These are phyloP conservation scores for Odobenus rosmarus DNA, from an alignment of 2,113 vertebrate genomes.

Conservation along the genomic window DNA sequence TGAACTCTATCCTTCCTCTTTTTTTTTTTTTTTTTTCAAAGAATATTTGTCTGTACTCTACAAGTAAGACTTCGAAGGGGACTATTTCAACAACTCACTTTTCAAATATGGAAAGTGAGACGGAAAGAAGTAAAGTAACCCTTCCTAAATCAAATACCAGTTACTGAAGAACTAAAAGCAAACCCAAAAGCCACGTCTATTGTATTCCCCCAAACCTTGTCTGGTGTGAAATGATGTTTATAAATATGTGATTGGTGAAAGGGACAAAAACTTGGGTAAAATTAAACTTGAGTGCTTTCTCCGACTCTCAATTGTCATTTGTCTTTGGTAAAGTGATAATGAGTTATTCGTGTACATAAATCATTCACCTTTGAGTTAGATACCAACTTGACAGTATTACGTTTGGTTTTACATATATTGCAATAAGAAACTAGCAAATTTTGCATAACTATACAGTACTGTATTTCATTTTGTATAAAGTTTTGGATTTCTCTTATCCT, in stretches of 20 bases:
- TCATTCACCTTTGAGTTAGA: neutral
- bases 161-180: neutral
- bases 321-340: neutral
- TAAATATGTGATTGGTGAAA: neutral
- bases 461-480: neutral
- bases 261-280: neutral
- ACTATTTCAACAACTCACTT: neutral
- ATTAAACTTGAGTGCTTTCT: neutral
- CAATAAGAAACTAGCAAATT: constrained; percentile 8
- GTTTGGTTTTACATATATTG: neutral
- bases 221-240: neutral
- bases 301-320: neutral
- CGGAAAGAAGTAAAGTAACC: neutral
- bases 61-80: neutral
- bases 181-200: neutral
- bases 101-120: neutral
- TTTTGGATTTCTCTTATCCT: neutral
- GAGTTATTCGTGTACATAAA: neutral
- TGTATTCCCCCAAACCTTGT: neutral
- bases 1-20: neutral
- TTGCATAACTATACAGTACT: neutral
- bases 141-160: neutral
- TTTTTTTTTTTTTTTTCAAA: neutral
- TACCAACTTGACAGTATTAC: neutral
- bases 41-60: neutral